Evolutionary conservation across 1,140 invertebrate genomes (phyloP).

Genomic region (Drosophila guanche): DNA sequence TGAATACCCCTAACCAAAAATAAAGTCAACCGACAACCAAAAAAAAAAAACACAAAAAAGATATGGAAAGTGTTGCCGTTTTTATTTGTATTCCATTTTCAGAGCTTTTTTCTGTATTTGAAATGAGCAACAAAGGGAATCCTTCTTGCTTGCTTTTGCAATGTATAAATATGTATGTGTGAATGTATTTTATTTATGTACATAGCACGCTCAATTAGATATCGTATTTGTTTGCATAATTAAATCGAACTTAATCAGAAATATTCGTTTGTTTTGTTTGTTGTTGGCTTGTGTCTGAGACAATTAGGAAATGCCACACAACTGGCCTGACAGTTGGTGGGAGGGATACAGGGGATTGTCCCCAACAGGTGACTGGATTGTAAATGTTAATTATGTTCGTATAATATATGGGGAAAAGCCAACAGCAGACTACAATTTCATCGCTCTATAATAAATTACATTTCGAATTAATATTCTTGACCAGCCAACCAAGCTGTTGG

Average conservation of each 20-base stretch:
- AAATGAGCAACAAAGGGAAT: conserved; percentile 27
- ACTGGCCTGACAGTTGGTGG: too few relatives aligned
- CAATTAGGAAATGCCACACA: conserved; percentile 12
- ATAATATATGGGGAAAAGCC: too few relatives aligned
- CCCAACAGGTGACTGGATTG: conserved; percentile 1
- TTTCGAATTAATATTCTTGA: too few relatives aligned
- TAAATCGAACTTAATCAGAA: conserved; percentile 32
- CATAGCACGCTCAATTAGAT: conserved; percentile 8
- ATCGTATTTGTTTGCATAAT: conserved; percentile 42
- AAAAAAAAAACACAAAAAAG: conserved; percentile 16
- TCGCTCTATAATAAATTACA: too few relatives aligned
- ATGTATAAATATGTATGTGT: too few relatives aligned
- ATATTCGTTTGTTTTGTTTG: conserved; percentile 27
- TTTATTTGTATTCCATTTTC: conserved; percentile 44
- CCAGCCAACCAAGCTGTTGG: too few relatives aligned
- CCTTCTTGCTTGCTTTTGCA: background rate
- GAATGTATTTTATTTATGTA: too few relatives aligned
- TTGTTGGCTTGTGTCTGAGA: conserved; percentile 26
- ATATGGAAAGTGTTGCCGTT: conserved; percentile 47
- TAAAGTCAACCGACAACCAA: background rate
- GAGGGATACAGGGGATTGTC: background rate
- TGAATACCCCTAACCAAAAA: conserved; percentile 24
- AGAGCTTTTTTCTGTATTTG: conserved; percentile 11
- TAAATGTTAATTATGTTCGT: too few relatives aligned
- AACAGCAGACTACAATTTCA: too few relatives aligned